A percentile compares a stretch with the other conserved stretches of the same genome.
Conservation (phyloP, 2,797 vertebrate genomes). For the Hirundo rustica region DNA sequence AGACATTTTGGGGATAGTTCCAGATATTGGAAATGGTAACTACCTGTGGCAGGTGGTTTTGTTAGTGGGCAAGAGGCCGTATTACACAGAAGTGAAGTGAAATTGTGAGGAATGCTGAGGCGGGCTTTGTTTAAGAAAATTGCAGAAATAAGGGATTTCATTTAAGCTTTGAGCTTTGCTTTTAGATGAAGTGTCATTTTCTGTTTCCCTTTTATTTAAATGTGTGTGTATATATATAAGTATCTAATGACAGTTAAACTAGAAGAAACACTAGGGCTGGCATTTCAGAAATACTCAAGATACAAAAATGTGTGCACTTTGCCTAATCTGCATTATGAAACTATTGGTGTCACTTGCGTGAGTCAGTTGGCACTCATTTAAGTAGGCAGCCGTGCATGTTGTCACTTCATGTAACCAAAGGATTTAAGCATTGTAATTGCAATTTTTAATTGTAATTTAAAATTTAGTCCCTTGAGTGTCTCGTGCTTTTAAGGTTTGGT, state of each 20-base stretch:
- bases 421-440: not conserved
- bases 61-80: not conserved
- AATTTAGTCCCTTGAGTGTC: not conserved
- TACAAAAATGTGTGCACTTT: not conserved
- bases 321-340: not conserved
- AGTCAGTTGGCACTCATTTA: not conserved
- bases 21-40: not conserved
- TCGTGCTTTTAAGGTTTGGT: not conserved
- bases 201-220: slow-evolving; percentile 27
- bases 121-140: not conserved
- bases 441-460: not conserved
- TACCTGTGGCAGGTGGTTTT: not conserved
- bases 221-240: not conserved
- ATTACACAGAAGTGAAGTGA: not conserved
- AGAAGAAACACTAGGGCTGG: slow-evolving; percentile 11
- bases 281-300: not conserved
- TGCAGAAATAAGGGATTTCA: not conserved
- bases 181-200: slow-evolving; percentile 8
- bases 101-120: not conserved
- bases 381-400: not conserved
- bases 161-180: not conserved
- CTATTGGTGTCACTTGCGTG: not conserved
- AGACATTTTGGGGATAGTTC: not conserved
- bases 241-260: slow-evolving; percentile 14
- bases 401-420: not conserved